Base-by-base conservation (phyloP, 1,140 invertebrate species). In the Trigoniulus corallinus region DNA sequence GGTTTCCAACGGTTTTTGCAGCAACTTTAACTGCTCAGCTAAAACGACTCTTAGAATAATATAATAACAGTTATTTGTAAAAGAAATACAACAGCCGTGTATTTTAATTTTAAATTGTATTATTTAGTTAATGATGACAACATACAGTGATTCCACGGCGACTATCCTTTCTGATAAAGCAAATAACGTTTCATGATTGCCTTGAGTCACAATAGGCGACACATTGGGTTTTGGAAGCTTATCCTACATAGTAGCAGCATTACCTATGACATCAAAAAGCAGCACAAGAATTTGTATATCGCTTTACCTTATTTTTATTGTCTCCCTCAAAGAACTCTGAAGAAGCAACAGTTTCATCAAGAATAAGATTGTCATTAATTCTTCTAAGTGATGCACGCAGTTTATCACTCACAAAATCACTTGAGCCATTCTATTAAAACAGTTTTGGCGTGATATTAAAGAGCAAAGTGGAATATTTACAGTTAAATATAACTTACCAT, bases 81-180 rank as follows among this genome's bases (percentile, higher is more conserved):
- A 18, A 23, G 47, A 24, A 2, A 47, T 51, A 37, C 20, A 18
- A 1, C 47, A 46, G 1, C n/a, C n/a, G n/a, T n/a, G n/a, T n/a
- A n/a, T n/a, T n/a, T 15, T 1, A 15, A 13, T 20, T 13, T 15
- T n/a, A n/a, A 25, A 13, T 12, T 13, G 46, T n/a, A 25, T 27
- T 24, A 15, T 25, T 7, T n/a, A 10, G 25, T 25, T 2, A 23
- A 47, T 39, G 26, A 40, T 3, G n/a, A n/a, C n/a, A 56, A 12
- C 69, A 64, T 60, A 74, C 71, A 89, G 72, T 57, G 89, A 95
- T 69, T 97, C 92, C 0, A 91, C 81, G 0, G 84, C 92, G 3
- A 94, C 82, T 25, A 93, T 79, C 56, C 92, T 73, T 62, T 92
- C 87, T 1, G 79, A 70, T 12, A 96, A 64, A 2, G 87, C 88